Base-by-base conservation (phyloP, 2,113 vertebrate genomes). In the Anoplopoma fimbria region DNA sequence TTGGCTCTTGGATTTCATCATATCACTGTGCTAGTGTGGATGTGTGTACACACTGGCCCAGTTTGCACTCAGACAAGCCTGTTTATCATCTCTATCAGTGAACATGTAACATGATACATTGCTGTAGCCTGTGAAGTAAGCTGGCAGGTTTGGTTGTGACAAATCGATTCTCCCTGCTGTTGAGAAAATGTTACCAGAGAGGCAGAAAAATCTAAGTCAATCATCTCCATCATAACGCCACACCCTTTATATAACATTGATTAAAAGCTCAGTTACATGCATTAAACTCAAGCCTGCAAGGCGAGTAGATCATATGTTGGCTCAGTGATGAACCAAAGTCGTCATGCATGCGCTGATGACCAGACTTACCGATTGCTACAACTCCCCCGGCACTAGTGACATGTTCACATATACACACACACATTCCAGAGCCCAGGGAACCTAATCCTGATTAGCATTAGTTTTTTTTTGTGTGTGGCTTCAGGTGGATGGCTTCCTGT, bases 201-300 rank as follows among this genome's bases (percentile, higher is more conserved):
- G 31, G 25, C 72, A 53, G 53, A 85, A 57, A 75, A 53, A 73
- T 84, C 53, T 51, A 64, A 34, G 36, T 51, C 71, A 91, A 77
- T 86, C 81, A 82, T 85, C 80, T 84, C 81, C 73, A 78, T 89
- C 75, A 83, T 75, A 79, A 77, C 4, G 45, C 68, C 88, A 84
- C 86, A 42, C 86, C 84, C 85, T 78, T 81, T 77, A 79, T 87
- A 87, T 29, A 55, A 29, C 84, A 93, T 93, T 93, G 93, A 94
- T 93, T 93, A 92, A 88, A 93, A 90, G 82, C 91, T 93, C 82
- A 1, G 64, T 92, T 93, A 88, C 92, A 85, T 69, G 75, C 77
- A 79, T 87, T 27, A 74, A 86, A 67, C 79, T 80, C 51, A 36
- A 25, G 72, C 74, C 78, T 17, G 31, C 55, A 25, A n/a, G 71